Base-by-base conservation (phyloP, 2,888 invertebrate species). In the Drosophila melanosoma region DNA sequence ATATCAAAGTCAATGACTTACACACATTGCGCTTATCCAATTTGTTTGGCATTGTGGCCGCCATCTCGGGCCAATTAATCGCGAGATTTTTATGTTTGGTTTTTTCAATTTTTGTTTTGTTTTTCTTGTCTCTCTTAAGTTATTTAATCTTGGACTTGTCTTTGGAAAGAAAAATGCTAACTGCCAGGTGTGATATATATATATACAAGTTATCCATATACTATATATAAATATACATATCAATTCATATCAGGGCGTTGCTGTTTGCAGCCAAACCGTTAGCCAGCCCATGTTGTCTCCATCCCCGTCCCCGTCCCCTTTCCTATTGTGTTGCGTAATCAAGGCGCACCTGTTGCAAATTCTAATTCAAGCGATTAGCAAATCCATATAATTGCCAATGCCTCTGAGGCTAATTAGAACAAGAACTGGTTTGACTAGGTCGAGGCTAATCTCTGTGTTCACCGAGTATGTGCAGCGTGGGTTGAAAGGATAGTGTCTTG, bases 1-100 rank as follows among this genome's bases (percentile, higher is more conserved):
- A 90, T 74, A 90, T 87, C 91, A 87, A 87, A 90, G 91, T 87
- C 87, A 87, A 87, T 87, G 87, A 87, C 91, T 87, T 90, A 85
- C 90, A 87, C 90, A 84, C 82, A 87, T 72, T 68, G 67, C 73
- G 70, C 73, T 79, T 69, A 70, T 86, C 82, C 90, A 90, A 89
- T 70, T 80, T 66, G 69, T 45, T 69, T 80, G 81, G 89, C 77
- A 82, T 79, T 82, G 87, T 78, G 74, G 83, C 76, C 80, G 75
- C 87, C 85, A 90, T 75, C 81, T 83, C 81, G 76, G 75, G 88
- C 90, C 90, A 90, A 90, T 84, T 90, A 89, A 56, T 67, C 66
- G 82, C 75, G 62, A 69, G 60, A 23, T 58, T 51, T 48, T 26
- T 49, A 4, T 3, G 4, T 49, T 38, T 33, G 12, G 15, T n/a